A percentile compares a stretch with the other conserved stretches of the same genome.
Evolutionary conservation across 2,888 invertebrate genomes (phyloP).

Genomic region (Rhagium mordax): DNA sequence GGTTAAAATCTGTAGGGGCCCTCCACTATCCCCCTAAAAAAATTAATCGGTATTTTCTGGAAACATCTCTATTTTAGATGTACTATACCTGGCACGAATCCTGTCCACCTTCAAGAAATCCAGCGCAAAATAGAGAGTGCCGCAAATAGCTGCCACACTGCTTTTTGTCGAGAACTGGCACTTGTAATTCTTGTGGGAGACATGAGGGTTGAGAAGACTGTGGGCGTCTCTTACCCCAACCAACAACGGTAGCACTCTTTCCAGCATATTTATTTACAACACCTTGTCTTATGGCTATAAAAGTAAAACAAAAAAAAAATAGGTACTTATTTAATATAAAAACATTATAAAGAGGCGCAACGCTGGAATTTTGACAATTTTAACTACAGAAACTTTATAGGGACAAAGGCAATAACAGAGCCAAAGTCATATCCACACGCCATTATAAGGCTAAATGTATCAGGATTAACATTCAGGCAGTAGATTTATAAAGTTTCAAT

Average conservation of each 20-base stretch:
- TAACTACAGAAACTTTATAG: too few species aligned
- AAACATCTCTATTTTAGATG: neutral
- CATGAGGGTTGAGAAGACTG: neutral
- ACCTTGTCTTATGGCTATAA: conserved; percentile 18
- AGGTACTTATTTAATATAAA: too few species aligned
- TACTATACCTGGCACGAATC: conserved; percentile 27
- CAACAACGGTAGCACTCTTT: conserved; percentile 6
- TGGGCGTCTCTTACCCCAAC: conserved; percentile 21
- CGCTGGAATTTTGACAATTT: too few species aligned
- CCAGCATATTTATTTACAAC: conserved; percentile 12
- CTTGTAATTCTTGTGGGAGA: conserved; percentile 25
- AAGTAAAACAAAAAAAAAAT: too few species aligned
- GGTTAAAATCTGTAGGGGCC: conserved; percentile 19
- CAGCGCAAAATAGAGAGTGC: conserved; percentile 25
- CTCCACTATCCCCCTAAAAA: conserved; percentile 32
- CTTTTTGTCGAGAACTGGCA: conserved; percentile 9
- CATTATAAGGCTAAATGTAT: too few species aligned
- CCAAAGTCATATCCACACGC: too few species aligned
- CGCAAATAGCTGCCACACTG: neutral
- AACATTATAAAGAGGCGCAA: too few species aligned
- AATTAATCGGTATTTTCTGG: neutral
- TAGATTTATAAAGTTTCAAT: too few species aligned
- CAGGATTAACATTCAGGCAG: too few species aligned
- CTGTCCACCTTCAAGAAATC: conserved; percentile 19
- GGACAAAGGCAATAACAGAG: too few species aligned